Percentiles rank a stretch among this genome's conserved stretches.
phyloP scores from a whole-genome alignment of 53 echinoderm and acorn worm species.

The Antedon mediterranea region DNA sequence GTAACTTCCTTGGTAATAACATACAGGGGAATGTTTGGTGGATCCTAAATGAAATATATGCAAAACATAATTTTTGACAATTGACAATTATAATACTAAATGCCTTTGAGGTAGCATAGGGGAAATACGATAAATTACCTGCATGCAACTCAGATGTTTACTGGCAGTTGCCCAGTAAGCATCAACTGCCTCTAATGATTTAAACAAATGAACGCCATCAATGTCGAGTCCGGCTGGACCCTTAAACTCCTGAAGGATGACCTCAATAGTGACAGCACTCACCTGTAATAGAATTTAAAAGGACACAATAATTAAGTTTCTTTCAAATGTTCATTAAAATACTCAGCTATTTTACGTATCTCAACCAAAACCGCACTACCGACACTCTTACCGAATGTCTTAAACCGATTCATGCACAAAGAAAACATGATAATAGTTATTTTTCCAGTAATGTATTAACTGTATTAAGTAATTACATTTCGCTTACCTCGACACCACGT shows the following conservation, averaged over 20 bases:
- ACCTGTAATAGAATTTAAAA: conserved; percentile 15
- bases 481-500: conserved; percentile 27
- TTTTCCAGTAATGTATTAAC: no score
- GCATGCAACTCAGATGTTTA: conserved; percentile 43
- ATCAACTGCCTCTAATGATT: conserved; percentile 28
- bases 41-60: conserved; percentile 26
- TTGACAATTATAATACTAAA: neutral
- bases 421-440: no score
- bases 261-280: conserved; percentile 28
- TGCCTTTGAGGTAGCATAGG: no score
- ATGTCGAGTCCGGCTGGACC: conserved; percentile 46
- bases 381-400: no score
- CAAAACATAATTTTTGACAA: neutral
- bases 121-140: conserved; percentile 38
- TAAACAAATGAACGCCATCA: conserved; percentile 37
- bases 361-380: no score
- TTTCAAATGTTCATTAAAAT: no score
- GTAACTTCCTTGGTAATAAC: conserved; percentile 27
- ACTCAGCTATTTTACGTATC: no score
- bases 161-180: conserved; percentile 24
- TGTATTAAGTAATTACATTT: neutral
- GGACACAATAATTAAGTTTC: no score
- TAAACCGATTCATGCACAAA: no score
- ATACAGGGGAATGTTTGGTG: conserved; percentile 36
- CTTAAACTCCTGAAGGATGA: conserved; percentile 34